Base-by-base conservation (phyloP, 2,797 vertebrate species). In the Clarias platycephalus region DNA sequence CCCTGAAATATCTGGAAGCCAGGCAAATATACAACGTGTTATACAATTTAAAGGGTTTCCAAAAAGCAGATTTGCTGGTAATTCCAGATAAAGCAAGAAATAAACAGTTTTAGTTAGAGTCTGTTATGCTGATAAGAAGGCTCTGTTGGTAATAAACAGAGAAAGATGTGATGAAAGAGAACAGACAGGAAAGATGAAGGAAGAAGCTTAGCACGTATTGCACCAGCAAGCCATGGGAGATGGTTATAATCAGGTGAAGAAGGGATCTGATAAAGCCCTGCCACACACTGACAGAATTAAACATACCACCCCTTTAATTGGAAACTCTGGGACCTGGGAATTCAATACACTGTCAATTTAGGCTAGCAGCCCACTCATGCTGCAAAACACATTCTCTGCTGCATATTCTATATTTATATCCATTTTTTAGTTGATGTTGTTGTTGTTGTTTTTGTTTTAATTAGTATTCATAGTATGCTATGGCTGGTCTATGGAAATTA, bases 1-100 rank as follows among this genome's bases (percentile, higher is more conserved):
- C 97, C 96, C 75, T 94, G 94, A 83, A 90, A 93, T 88, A 97
- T 93, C 96, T 95, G 81, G 58, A 40, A 67, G 44, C 37, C 53
- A 66, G 8, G 66, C 37, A 22, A 76, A 28, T 44, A 18, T 31
- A 58, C 60, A 26, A 31, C 0, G 16, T 28, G 13, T 58, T 6
- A 22, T 58, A 60, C 7, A 10, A n/a, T 53, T 53, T 8, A n/a
- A 37, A 40, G 4, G 40, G 44, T 49, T 58, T 63, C 22, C n/a
- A 18, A n/a, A 18, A 71, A 68, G n/a, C 15, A 20, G 20, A 83
- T 31, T 44, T 79, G 31, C 75, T 79, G 44, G 64, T 55, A 26
- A 7, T 55, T 74, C n/a, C 24, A 72, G 40, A 44, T 13, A 55
- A 28, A 28, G n/a, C 24, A 22, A 60, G 8, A 60, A 84, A 58